Conservation (phyloP, 2,888 invertebrate species). For the Bhutanitis thaidina region DNA sequence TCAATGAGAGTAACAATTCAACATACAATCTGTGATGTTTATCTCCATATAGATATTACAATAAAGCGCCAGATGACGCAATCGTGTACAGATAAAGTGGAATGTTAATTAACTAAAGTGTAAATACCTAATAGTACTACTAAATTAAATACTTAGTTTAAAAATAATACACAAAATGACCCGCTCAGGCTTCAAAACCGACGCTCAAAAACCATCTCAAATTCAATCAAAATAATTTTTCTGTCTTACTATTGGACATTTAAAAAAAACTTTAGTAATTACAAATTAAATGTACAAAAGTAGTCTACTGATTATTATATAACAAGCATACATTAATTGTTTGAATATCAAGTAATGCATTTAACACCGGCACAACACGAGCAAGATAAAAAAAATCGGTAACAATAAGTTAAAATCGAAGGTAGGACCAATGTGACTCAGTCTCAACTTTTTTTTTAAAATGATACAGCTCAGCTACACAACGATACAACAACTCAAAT, state of each 20-base stretch:
- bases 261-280: too few relatives aligned
- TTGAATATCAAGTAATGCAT: background rate
- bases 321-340: background rate
- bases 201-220: constrained; percentile 22
- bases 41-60: constrained; percentile 4
- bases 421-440: background rate
- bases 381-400: background rate
- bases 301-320: background rate
- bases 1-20: constrained; percentile 29
- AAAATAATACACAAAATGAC: constrained; percentile 48
- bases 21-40: constrained; percentile 43
- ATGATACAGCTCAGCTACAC: background rate
- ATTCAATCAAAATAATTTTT: too few relatives aligned
- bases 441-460: background rate
- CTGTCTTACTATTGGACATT: too few relatives aligned
- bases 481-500: background rate
- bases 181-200: constrained; percentile 33
- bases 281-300: too few relatives aligned
- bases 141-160: constrained; percentile 64
- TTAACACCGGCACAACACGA: background rate
- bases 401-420: background rate
- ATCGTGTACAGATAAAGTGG: constrained; percentile 45
- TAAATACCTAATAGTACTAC: constrained; percentile 58
- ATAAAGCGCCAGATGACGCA: background rate
- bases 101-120: constrained; percentile 69